Base-by-base conservation (phyloP, 2,888 invertebrate genomes). In the Lasioglossum lativentre region DNA sequence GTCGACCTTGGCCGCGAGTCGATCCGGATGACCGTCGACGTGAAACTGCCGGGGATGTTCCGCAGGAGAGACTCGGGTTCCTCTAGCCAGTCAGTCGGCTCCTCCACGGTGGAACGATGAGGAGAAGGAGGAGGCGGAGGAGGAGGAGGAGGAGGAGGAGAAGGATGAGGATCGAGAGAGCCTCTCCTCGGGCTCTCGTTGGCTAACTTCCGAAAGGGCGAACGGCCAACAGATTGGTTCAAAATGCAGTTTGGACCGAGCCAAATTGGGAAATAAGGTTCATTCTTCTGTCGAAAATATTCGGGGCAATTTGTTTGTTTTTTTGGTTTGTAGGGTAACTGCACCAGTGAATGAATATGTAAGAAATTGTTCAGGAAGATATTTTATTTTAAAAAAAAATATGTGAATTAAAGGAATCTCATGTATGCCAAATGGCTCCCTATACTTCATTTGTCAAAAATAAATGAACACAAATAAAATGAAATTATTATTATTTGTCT, bases 21-120 rank as follows among this genome's bases (percentile, higher is more conserved):
- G 90, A 90, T 90, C 86, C 88, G 90, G 88, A 91, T 91, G 91
- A 83, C 91, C 91, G 90, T 91, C 90, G 91, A 88, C 90, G 91
- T 86, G 90, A 91, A 91, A 91, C 90, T 91, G 91, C 88, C 91
- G 87, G 89, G 89, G 91, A 90, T 90, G 89, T 91, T 91, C 86
- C 86, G 85, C 90, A 82, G 88, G 87, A 88, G 88, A 90, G 83
- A 88, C 88, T 83, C 88, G 88, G 80, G 83, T 90, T 91, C 91
- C 52, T 91, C 88, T 88, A 86, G 86, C 78, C 88, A 82, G 90
- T 86, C 89, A 90, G 91, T 90, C 91, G 91, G 86, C 89, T 90
- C 81, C 87, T 90, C 84, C 87, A 76, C 80, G 83, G 80, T 85
- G 91, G 87, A 89, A 91, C 90, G 90, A 87, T 77, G 80, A 73